phyloP scores from a whole-genome alignment of 2,797 vertebrate species.

The Crenichthys baileyi region DNA sequence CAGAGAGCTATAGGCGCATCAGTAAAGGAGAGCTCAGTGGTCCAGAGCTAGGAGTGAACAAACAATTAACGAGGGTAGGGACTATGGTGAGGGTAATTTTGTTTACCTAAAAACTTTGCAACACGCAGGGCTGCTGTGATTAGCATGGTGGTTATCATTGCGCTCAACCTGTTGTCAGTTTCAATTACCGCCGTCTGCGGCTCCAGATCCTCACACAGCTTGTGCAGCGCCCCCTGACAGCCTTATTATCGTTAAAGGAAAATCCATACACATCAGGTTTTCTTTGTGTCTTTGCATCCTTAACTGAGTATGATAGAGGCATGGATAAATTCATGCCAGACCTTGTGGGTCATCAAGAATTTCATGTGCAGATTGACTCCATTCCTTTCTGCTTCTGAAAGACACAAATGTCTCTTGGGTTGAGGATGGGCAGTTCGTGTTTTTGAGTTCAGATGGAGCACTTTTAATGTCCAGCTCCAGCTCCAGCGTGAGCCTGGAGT shows the following conservation, averaged over 20 bases:
- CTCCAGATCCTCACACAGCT: slow-evolving; percentile 68
- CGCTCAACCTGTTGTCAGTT: slow-evolving; percentile 79
- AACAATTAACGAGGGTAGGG: slow-evolving; percentile 58
- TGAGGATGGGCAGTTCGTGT: slow-evolving; percentile 50
- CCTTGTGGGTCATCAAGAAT: slow-evolving; percentile 61
- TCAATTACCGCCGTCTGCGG: slow-evolving; percentile 81
- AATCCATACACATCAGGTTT: slow-evolving; percentile 76
- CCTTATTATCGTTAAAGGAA: slow-evolving; percentile 79
- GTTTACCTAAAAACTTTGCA: slow-evolving; percentile 75
- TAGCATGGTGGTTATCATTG: slow-evolving; percentile 80
- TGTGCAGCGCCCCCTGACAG: slow-evolving; percentile 45
- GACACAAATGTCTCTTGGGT: slow-evolving; percentile 47
- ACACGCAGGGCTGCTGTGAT: slow-evolving; percentile 70
- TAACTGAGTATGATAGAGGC: slow-evolving; percentile 54
- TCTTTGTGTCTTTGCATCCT: slow-evolving; percentile 68
- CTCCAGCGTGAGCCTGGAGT: slow-evolving; percentile 37
- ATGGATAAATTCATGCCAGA: slow-evolving; percentile 46
- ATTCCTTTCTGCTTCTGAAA: slow-evolving; percentile 47
- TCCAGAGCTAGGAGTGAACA: slow-evolving; percentile 31
- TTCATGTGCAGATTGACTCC: slow-evolving; percentile 39
- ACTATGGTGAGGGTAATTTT: slow-evolving; percentile 74
- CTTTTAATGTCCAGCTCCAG: slow-evolving; percentile 49
- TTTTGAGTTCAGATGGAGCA: slow-evolving; percentile 50
- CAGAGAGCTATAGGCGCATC: slow-evolving; percentile 18
- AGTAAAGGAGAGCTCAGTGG: neutral